A percentile compares a stretch with the other conserved stretches of the same genome.
These are phyloP conservation scores for Pangasius sanitwongsei DNA, from an alignment of 2,797 vertebrate species.

Conservation along the genomic window DNA sequence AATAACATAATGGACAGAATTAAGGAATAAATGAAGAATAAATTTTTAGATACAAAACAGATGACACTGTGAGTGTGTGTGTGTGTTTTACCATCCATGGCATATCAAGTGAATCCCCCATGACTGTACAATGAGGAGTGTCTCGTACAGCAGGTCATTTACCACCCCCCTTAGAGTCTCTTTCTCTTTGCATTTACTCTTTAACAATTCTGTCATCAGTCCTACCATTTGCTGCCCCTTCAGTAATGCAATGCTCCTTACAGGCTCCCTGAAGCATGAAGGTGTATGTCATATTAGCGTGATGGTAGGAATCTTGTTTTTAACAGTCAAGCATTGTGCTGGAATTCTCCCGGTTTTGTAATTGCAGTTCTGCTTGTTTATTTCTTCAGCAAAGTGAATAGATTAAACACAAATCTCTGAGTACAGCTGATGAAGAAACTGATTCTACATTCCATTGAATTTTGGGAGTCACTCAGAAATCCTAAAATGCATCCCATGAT, in stretches of 20 bases:
- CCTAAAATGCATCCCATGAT: constrained; percentile 2
- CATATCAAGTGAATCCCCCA: background rate
- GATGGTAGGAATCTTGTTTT: constrained; percentile 63
- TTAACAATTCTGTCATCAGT: constrained; percentile 39
- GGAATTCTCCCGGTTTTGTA: constrained; percentile 65
- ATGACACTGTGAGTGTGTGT: no score
- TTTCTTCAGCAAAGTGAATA: constrained; percentile 24
- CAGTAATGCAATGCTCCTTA: constrained; percentile 60
- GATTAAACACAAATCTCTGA: constrained; percentile 34
- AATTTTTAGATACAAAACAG: background rate
- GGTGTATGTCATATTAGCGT: constrained; percentile 66
- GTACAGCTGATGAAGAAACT: background rate
- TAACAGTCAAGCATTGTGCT: constrained; percentile 59
- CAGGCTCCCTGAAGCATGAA: constrained; percentile 68
- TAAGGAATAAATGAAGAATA: background rate
- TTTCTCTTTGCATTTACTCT: constrained; percentile 29
- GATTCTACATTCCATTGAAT: constrained; percentile 19
- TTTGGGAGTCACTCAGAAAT: background rate
- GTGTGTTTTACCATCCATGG: background rate
- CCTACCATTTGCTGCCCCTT: constrained; percentile 53
- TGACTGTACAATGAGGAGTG: background rate
- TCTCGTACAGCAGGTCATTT: constrained; percentile 20
- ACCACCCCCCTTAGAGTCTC: background rate
- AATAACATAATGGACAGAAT: background rate
- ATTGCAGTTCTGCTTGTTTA: constrained; percentile 56